These are phyloP conservation scores for Echinops telfairi DNA, from an alignment of 2,113 vertebrate genomes.

Conservation along the genomic window DNA sequence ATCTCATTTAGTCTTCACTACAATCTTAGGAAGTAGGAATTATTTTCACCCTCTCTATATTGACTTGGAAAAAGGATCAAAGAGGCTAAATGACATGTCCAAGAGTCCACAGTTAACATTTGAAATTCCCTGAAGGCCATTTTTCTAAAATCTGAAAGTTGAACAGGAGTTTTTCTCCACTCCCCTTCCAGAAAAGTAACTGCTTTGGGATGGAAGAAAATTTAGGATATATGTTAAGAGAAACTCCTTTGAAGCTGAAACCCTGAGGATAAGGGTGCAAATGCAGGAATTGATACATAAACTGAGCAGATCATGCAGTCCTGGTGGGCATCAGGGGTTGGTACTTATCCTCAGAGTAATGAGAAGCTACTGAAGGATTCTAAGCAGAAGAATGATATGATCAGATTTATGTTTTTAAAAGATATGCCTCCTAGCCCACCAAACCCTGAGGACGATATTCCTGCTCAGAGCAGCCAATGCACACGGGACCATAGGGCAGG, in stretches of 20 bases:
- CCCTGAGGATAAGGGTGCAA: conserved; percentile 50
- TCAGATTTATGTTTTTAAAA: conserved; percentile 60
- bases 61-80: conserved; percentile 62
- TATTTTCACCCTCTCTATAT: conserved; percentile 56
- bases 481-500: no score
- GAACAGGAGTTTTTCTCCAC: conserved; percentile 60
- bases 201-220: conserved; percentile 26
- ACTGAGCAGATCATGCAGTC: conserved; percentile 32
- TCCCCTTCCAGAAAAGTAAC: background rate
- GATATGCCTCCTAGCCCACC: no score
- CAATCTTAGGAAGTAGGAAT: conserved; percentile 20
- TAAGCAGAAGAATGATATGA: conserved; percentile 41
- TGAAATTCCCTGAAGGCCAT: conserved; percentile 41
- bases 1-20: conserved; percentile 53
- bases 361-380: conserved; percentile 26
- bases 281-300: conserved; percentile 42
- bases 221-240: background rate
- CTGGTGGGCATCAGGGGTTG: conserved; percentile 32
- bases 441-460: no score
- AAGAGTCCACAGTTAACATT: conserved; percentile 50
- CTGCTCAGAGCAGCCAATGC: no score
- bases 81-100: conserved; percentile 45
- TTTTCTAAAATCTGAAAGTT: conserved; percentile 64
- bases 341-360: conserved; percentile 33
- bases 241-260: conserved; percentile 32